These are phyloP conservation scores for Temnothorax curvispinosus DNA, from an alignment of 1,140 invertebrate species.

Conservation along the genomic window DNA sequence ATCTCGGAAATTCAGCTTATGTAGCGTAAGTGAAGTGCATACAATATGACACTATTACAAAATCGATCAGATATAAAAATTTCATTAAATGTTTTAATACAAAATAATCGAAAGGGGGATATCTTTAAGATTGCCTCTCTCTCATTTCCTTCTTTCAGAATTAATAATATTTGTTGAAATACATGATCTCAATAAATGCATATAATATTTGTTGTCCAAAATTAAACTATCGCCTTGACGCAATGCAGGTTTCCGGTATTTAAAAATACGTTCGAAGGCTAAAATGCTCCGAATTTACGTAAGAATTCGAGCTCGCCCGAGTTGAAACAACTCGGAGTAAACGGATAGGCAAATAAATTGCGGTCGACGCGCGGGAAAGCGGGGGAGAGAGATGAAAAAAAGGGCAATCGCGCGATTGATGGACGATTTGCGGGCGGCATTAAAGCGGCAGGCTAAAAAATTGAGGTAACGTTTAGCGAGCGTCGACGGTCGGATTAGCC, in stretches of 20 bases:
- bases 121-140: not conserved
- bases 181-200: not conserved
- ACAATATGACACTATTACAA: not conserved
- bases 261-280: not conserved
- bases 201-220: too few species aligned
- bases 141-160: not conserved
- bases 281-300: not conserved
- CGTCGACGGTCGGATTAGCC: conserved; percentile 51
- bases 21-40: not conserved
- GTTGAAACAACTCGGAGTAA: not conserved
- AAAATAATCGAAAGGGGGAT: not conserved
- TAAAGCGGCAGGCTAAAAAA: conserved; percentile 53
- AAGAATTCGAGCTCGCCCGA: not conserved
- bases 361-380: not conserved
- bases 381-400: not conserved
- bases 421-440: conserved; percentile 49
- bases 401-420: conserved; percentile 39
- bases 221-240: not conserved
- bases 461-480: conserved; percentile 55
- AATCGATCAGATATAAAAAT: conserved; percentile 1
- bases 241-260: not conserved
- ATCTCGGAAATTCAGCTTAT: conserved; percentile 24
- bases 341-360: conserved; percentile 44
- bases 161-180: not conserved
- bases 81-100: not conserved